These are phyloP conservation scores for Sthenelais limicola DNA, from an alignment of 2,888 invertebrate genomes.

Conservation along the genomic window DNA sequence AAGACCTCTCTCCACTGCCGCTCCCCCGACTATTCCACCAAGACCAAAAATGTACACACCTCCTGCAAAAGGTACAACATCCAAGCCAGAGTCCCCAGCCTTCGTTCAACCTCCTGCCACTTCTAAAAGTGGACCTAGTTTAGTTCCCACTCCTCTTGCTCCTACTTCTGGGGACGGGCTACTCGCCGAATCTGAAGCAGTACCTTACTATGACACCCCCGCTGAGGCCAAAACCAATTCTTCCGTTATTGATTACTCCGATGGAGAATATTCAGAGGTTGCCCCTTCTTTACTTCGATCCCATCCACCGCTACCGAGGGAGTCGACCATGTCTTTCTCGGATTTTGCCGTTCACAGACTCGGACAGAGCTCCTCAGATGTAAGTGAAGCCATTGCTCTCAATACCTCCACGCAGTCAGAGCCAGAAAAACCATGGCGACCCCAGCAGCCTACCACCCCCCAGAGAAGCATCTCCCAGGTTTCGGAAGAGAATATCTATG, in stretches of 20 bases:
- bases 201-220: constrained; percentile 12
- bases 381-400: background rate
- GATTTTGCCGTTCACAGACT: constrained; percentile 16
- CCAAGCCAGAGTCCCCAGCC: constrained; percentile 5
- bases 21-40: constrained; percentile 20
- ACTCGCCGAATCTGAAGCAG: background rate
- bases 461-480: background rate
- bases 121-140: too few species aligned
- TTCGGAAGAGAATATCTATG: constrained; percentile 22
- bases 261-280: background rate
- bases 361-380: background rate
- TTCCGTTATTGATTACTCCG: too few species aligned
- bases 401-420: background rate
- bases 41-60: background rate
- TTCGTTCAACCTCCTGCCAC: background rate
- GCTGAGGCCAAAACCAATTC: constrained; percentile 2
- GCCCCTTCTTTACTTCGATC: too few species aligned
- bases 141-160: background rate
- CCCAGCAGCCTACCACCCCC: background rate
- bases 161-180: constrained; percentile 7
- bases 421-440: background rate
- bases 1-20: background rate
- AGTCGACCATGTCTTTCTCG: constrained; percentile 9
- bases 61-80: constrained; percentile 5
- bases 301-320: too few species aligned